Percentiles rank a stretch among this genome's conserved stretches.
Conservation (phyloP, 2,797 vertebrate genomes). For the Craterocephalus amniculus region DNA sequence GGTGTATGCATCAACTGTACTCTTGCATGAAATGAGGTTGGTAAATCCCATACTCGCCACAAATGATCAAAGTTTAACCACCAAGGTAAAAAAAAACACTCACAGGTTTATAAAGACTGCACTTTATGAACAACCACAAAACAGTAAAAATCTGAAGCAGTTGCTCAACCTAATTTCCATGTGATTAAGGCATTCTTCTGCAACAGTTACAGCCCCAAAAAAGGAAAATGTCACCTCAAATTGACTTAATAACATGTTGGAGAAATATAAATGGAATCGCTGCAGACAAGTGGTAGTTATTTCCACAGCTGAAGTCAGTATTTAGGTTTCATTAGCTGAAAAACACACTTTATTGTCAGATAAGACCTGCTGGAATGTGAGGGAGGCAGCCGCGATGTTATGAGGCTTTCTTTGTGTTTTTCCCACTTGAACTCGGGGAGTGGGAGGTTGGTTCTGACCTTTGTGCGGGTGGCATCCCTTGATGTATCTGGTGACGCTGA, state of each 20-base stretch:
- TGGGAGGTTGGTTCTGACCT: conserved; percentile 74
- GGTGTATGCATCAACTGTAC: neutral
- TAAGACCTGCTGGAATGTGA: conserved; percentile 60
- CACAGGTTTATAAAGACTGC: conserved; percentile 39
- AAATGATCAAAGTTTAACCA: conserved; percentile 23
- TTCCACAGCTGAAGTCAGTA: conserved; percentile 53
- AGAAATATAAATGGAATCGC: conserved; percentile 58
- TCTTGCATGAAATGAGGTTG: conserved; percentile 1
- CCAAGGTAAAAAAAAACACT: conserved; percentile 21
- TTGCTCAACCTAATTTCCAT: conserved; percentile 62
- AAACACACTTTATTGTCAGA: conserved; percentile 46
- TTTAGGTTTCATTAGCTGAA: conserved; percentile 54
- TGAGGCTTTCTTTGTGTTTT: conserved; percentile 10
- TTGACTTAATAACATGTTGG: conserved; percentile 68
- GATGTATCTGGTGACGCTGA: conserved; percentile 90
- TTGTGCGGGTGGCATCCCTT: conserved; percentile 87
- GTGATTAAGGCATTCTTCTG: conserved; percentile 73
- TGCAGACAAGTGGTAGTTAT: conserved; percentile 54
- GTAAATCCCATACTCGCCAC: conserved; percentile 19
- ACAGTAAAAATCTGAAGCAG: conserved; percentile 42
- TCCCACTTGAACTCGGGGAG: neutral
- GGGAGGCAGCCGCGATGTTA: conserved; percentile 13
- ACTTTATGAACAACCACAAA: conserved; percentile 60
- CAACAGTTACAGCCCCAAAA: conserved; percentile 47
- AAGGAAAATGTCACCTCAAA: conserved; percentile 69